Percentiles rank a stretch among this genome's conserved stretches.
Conservation (phyloP, 1,140 invertebrate genomes). For the Berghia stephanieae region DNA sequence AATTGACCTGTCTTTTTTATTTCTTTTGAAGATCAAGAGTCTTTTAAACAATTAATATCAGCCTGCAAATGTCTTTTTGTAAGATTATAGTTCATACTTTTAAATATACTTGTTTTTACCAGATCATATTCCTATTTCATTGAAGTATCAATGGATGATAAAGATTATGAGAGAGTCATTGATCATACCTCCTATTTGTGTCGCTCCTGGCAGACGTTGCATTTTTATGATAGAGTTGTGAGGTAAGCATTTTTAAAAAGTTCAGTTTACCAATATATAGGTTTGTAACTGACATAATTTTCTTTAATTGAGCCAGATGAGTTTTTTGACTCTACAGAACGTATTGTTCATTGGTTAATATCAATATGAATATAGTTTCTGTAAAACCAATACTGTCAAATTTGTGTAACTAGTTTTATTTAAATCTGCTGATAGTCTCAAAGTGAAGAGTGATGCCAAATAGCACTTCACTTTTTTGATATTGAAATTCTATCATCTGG, state of each 20-base stretch:
- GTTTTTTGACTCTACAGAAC: too few species aligned
- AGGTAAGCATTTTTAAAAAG: slow-evolving; percentile 63
- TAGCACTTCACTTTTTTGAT: too few species aligned
- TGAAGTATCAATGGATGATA: slow-evolving; percentile 95
- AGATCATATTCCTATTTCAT: slow-evolving; percentile 94
- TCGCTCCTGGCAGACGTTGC: slow-evolving; percentile 95
- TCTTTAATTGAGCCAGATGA: too few species aligned
- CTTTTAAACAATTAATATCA: neutral
- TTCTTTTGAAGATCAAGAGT: neutral
- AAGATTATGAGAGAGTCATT: slow-evolving; percentile 91
- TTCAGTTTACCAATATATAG: too few species aligned
- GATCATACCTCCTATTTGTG: slow-evolving; percentile 93
- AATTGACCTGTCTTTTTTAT: too few species aligned
- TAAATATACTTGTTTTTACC: slow-evolving; percentile 31
- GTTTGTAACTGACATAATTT: too few species aligned
- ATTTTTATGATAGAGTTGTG: slow-evolving; percentile 89
- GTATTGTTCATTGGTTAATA: too few species aligned
- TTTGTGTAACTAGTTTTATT: too few species aligned
- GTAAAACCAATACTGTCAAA: too few species aligned
- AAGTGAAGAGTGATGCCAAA: too few species aligned
- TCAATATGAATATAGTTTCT: too few species aligned
- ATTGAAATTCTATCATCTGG: neutral
- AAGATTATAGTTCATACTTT: neutral
- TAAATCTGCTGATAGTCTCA: too few species aligned
- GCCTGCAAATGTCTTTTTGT: neutral